phyloP scores from a whole-genome alignment of 1,140 invertebrate genomes.

The Trichomalopsis sarcophagae region DNA sequence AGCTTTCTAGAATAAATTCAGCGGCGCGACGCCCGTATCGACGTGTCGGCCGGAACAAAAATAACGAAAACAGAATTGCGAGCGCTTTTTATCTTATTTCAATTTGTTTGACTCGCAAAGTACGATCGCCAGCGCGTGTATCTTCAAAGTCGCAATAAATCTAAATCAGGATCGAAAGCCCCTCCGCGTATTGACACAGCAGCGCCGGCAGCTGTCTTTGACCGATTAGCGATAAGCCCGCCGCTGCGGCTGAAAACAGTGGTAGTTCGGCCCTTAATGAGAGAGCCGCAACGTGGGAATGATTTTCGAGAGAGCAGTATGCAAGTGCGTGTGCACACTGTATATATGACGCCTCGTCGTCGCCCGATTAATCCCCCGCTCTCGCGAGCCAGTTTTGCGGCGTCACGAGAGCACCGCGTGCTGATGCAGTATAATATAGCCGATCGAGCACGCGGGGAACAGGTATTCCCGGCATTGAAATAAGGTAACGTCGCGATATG shows the following conservation, averaged over 20 bases:
- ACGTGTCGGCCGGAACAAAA: too few relatives aligned
- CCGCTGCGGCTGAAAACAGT: constrained; percentile 19
- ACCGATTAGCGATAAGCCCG: constrained; percentile 11
- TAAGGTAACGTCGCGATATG: constrained; percentile 74
- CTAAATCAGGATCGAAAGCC: constrained; percentile 26
- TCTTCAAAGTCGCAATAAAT: constrained; percentile 6
- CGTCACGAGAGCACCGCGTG: neutral
- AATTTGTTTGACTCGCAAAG: neutral
- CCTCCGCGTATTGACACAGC: neutral
- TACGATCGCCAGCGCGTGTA: neutral
- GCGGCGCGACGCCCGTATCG: too few relatives aligned
- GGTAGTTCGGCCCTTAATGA: constrained; percentile 46
- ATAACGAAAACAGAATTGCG: too few relatives aligned
- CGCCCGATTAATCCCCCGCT: neutral
- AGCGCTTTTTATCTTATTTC: neutral
- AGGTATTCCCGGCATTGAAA: constrained; percentile 72
- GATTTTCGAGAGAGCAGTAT: constrained; percentile 59
- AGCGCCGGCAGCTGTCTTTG: constrained; percentile 13
- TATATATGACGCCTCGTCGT: neutral
- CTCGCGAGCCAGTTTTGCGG: constrained; percentile 32
- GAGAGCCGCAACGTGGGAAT: constrained; percentile 66
- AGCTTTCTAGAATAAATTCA: neutral
- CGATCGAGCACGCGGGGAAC: constrained; percentile 55
- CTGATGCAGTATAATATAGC: neutral
- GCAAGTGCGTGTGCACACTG: neutral